Evolutionary conservation across 2,113 vertebrate species (phyloP), one percentile per base, ranked within the genome.

Genomic region (Lathamus discolor): DNA sequence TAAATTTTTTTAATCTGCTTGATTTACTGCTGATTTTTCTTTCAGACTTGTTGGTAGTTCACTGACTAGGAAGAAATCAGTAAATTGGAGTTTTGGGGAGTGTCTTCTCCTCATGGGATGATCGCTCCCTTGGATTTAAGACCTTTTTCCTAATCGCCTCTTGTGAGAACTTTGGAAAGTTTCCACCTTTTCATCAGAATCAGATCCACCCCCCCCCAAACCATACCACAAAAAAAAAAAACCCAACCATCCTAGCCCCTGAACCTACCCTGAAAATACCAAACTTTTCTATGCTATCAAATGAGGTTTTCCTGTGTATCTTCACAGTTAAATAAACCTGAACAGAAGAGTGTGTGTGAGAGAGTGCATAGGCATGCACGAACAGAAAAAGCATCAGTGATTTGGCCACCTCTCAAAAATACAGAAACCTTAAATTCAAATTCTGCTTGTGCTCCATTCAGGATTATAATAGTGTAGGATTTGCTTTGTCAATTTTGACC

Each of bases 161-260:
- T 33, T 83, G 22, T 54, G 28, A 54, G 46, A 72, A 28, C 28
- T 67, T 59, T 24, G 15, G 27, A 35, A 46, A 37, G 1, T 49
- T 63, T 43, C 18, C 12, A 55, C 3, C 6, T 37, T 74, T 73
- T 78, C 20, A 7, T 79, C 31, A 41, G 64, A 78, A 37, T 57
- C 8, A 44, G 24, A 39, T 74, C 29, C 8, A 18, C 22, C 4
- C 46, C 4, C 46, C 7, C 4, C 7, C 3, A 35, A 5, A 3
- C 6, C 27, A 75, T 69, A 73, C 17, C 6, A n/a, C 6, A 23
- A 41, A 44, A 46, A 37, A 37, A 37, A 15, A 1, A 0, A 14
- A 13, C 41, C 6, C 9, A 29, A 12, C 4, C 6, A 46, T 6
- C 8, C 6, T 5, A 18, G 7, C 0, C 2, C 8, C 22, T 4